Conservation (phyloP, 1,140 invertebrate genomes). For the Formica selysi region DNA sequence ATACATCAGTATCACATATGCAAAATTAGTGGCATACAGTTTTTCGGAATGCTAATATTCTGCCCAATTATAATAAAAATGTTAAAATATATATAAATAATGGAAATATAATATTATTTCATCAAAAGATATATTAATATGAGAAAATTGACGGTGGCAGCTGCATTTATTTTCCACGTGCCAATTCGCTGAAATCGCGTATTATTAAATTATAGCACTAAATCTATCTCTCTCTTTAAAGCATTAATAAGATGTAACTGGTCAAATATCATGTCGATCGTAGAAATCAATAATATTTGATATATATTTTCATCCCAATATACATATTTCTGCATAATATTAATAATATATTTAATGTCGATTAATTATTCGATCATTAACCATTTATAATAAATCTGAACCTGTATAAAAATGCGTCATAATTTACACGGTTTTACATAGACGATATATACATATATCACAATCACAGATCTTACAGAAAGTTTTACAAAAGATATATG, state of each 20-base stretch:
- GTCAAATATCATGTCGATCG: background rate
- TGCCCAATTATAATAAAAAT: constrained; percentile 23
- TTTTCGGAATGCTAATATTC: background rate
- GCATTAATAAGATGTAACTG: constrained; percentile 17
- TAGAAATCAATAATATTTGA: background rate
- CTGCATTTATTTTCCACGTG: constrained; percentile 27
- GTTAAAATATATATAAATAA: constrained; percentile 21
- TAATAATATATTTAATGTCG: background rate
- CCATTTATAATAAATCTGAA: constrained; percentile 5
- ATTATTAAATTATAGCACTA: constrained; percentile 32
- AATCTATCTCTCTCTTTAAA: constrained; percentile 19
- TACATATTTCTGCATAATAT: background rate
- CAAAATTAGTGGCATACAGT: background rate
- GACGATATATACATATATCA: background rate
- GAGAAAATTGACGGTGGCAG: background rate
- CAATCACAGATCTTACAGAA: background rate
- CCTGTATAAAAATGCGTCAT: background rate
- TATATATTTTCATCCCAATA: background rate
- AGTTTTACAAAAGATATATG: background rate
- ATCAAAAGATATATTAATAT: constrained; percentile 31
- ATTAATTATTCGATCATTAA: constrained; percentile 20
- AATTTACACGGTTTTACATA: background rate
- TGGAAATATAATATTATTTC: constrained; percentile 16
- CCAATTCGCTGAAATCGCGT: background rate
- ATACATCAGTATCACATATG: too few relatives aligned